These are phyloP conservation scores for Taeniopygia guttata DNA, from an alignment of 2,797 vertebrate genomes.

Conservation along the genomic window DNA sequence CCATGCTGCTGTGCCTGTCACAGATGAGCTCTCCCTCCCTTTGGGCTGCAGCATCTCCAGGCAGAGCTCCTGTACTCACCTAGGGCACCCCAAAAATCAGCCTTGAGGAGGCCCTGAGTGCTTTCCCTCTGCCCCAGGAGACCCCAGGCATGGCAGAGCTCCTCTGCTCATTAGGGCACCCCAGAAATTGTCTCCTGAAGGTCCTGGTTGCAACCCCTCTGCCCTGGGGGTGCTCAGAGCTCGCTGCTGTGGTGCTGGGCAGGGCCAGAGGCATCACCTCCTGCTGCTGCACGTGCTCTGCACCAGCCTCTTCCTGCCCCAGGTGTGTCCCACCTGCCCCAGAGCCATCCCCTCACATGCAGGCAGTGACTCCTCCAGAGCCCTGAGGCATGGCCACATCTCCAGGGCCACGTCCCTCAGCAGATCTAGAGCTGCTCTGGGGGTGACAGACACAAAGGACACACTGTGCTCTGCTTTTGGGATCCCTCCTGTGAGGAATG, in stretches of 20 bases:
- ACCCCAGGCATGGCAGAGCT: neutral
- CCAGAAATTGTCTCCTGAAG: rapidly evolving
- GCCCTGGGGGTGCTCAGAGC: neutral
- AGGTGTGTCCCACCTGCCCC: neutral
- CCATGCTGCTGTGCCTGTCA: neutral
- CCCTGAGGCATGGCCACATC: neutral
- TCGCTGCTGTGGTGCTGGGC: neutral
- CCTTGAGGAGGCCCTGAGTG: neutral
- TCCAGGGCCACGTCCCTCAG: neutral
- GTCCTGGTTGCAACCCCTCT: neutral
- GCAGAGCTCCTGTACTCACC: neutral
- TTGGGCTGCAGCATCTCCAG: neutral
- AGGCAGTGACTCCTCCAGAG: neutral
- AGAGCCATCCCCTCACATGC: neutral
- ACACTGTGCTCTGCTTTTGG: neutral
- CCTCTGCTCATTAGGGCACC: neutral
- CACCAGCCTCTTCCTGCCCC: neutral
- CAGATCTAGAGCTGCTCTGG: neutral
- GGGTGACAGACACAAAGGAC: neutral
- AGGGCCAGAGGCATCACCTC: neutral
- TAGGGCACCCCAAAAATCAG: neutral
- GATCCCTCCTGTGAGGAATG: neutral
- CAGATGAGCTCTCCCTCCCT: neutral
- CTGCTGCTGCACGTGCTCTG: neutral
- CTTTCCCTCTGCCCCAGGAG: neutral